phyloP scores from a whole-genome alignment of 2,888 invertebrate genomes.

The Eristalis intricaria region DNA sequence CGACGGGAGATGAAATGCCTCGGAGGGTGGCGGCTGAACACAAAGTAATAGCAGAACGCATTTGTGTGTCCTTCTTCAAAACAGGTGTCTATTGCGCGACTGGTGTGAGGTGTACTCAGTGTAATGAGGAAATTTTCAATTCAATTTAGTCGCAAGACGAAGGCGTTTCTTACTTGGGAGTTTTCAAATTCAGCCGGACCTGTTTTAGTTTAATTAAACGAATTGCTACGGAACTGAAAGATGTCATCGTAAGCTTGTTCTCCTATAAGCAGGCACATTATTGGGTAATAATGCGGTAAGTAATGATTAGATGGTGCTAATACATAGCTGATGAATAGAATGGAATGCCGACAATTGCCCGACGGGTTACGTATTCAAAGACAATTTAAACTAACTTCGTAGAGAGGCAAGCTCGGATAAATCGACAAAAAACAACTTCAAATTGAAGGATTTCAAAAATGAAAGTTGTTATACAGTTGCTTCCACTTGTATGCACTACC shows the following conservation, averaged over 20 bases:
- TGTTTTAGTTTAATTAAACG: slow-evolving; percentile 55
- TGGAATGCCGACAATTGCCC: too few species aligned
- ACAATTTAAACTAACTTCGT: too few species aligned
- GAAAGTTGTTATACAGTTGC: too few species aligned
- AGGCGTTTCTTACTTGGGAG: slow-evolving; percentile 49
- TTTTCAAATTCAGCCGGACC: slow-evolving; percentile 36
- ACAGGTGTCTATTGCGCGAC: slow-evolving; percentile 56
- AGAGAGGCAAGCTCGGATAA: too few species aligned
- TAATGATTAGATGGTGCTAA: too few species aligned
- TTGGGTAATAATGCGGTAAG: too few species aligned
- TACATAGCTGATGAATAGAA: too few species aligned
- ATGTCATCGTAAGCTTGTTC: background rate
- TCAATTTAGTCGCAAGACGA: slow-evolving; percentile 39
- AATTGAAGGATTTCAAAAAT: too few species aligned
- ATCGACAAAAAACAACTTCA: too few species aligned
- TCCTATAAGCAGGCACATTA: background rate
- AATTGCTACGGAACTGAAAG: background rate
- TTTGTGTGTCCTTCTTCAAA: slow-evolving; percentile 19
- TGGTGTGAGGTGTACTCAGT: slow-evolving; percentile 14
- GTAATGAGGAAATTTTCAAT: slow-evolving; percentile 66
- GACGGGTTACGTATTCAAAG: too few species aligned
- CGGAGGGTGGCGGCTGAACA: background rate
- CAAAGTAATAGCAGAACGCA: slow-evolving; percentile 14
- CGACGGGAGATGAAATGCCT: slow-evolving; percentile 46
- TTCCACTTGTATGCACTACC: too few species aligned